Conservation (phyloP, 1,140 invertebrate species). For the Ylistrum balloti region DNA sequence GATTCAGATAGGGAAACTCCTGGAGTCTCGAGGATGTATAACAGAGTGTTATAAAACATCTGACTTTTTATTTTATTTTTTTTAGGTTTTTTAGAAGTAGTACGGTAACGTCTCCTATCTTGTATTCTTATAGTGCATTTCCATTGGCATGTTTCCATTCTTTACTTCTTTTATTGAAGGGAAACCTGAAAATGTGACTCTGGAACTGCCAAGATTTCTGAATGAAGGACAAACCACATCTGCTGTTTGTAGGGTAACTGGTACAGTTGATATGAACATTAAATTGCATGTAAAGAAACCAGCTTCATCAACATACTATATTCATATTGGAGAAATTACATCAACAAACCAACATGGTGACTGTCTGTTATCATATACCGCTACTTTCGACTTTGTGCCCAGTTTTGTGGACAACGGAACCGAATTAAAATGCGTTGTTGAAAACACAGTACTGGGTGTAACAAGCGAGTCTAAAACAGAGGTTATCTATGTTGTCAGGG, state of each 20-base stretch:
- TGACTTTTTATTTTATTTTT: no score
- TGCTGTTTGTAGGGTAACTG: not conserved
- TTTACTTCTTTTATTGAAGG: not conserved
- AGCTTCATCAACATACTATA: not conserved
- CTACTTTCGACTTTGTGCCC: not conserved
- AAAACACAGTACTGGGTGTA: not conserved
- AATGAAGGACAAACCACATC: not conserved
- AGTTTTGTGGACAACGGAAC: slow-evolving; percentile 1
- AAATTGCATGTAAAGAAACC: slow-evolving; percentile 21
- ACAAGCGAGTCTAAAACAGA: not conserved
- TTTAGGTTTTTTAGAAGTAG: no score
- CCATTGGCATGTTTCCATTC: no score
- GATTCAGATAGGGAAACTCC: no score
- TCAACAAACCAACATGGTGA: not conserved
- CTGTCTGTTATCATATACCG: not conserved
- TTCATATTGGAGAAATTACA: not conserved
- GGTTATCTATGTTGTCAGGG: not conserved
- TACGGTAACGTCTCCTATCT: no score
- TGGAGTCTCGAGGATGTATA: no score
- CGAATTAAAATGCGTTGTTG: not conserved
- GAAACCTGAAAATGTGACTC: not conserved
- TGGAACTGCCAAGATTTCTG: not conserved
- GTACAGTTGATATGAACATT: not conserved
- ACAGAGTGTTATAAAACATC: no score
- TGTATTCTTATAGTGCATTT: no score